phyloP scores from a whole-genome alignment of 1,140 invertebrate genomes.

The Caerostris extrusa region DNA sequence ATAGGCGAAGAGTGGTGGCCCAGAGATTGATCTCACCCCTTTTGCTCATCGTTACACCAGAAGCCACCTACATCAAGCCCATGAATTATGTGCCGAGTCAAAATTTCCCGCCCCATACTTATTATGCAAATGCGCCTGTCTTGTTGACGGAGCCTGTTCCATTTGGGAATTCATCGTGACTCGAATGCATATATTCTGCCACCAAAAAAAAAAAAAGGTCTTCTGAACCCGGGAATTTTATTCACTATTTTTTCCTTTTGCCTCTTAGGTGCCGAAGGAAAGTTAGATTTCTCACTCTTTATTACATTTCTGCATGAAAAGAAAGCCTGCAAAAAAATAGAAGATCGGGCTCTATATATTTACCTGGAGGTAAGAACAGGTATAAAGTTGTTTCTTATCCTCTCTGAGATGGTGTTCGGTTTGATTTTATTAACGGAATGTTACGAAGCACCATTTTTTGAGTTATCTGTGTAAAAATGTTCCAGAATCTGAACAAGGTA shows the following conservation, averaged over 20 bases:
- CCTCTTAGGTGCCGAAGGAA: neutral
- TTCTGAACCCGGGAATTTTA: neutral
- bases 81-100: slow-evolving; percentile 43
- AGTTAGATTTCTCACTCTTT: slow-evolving; percentile 34
- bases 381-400: neutral
- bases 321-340: neutral
- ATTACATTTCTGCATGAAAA: neutral
- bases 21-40: slow-evolving; percentile 25
- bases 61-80: slow-evolving; percentile 13
- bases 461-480: neutral
- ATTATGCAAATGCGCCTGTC: slow-evolving; percentile 42
- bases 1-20: neutral
- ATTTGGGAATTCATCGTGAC: slow-evolving; percentile 43
- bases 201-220: neutral
- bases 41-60: slow-evolving; percentile 20
- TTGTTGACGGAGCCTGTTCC: slow-evolving; percentile 49
- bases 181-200: neutral
- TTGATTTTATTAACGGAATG: slow-evolving; percentile 11
- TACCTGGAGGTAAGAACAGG: neutral
- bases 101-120: slow-evolving; percentile 47
- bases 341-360: slow-evolving; percentile 31
- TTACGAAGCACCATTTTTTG: neutral
- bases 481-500: too few species aligned
- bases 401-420: neutral
- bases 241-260: neutral